Evolutionary conservation across 1,140 invertebrate species (phyloP), one percentile per base, ranked within the genome.

Genomic region (Oncopodura yosiiana): DNA sequence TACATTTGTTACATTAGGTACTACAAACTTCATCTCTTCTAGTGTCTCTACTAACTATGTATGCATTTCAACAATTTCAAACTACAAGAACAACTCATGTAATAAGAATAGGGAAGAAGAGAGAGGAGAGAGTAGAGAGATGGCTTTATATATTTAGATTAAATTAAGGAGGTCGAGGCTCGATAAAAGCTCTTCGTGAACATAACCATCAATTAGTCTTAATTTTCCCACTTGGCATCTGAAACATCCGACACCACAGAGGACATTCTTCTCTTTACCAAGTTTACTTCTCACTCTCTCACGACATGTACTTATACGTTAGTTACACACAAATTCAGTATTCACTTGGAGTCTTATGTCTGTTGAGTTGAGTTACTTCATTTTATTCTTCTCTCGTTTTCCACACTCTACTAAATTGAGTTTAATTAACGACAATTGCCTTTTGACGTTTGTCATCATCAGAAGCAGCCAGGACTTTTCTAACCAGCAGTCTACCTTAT

Each of bases 171-270:
- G n/a, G 6, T 56, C 52, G 30, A 49, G 53, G 56, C n/a, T n/a
- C 59, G 59, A 61, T 61, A 61, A 61, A 60, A 61, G 59, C 53
- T 50, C 49, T n/a, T n/a, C n/a, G n/a, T 38, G 59, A 61, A 61
- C 59, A 61, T 62, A 62, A 58, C 60, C 60, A 62, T 62, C 60
- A 62, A 62, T 62, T 62, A 62, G 56, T 62, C 53, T 62, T 62
- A 62, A 62, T 62, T 62, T 52, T 56, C 56, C 48, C 56, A 62
- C 53, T 58, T 62, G 60, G 54, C 45, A 44, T 55, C 59, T n/a
- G n/a, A n/a, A n/a, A n/a, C n/a, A n/a, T n/a, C n/a, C 49, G 45
- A 57, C 45, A 53, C 54, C 54, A 49, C 30, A 29, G 42, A 60
- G 43, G 45, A 45, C 48, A 36, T 27, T 53, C 42, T 27, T 24